phyloP scores from a whole-genome alignment of 2,113 vertebrate genomes.

The Pelecanus crispus region DNA sequence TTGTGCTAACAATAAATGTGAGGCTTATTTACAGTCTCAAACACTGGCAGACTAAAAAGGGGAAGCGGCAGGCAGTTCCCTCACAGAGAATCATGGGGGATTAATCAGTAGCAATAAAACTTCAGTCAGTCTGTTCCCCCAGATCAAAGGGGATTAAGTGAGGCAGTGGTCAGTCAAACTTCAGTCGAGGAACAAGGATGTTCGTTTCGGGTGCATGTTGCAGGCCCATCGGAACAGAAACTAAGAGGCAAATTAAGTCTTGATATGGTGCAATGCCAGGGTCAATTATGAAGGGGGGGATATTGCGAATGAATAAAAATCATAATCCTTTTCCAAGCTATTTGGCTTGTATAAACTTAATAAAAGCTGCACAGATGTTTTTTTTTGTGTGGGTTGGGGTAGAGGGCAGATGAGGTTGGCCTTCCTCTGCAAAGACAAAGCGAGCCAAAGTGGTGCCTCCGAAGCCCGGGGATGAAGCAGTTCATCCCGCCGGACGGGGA shows the following conservation, averaged over 20 bases:
- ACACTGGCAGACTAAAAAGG: background rate
- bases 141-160: background rate
- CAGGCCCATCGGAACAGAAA: background rate
- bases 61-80: background rate
- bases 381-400: background rate
- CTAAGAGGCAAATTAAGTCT: background rate
- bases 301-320: background rate
- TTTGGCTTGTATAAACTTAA: background rate
- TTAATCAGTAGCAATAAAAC: background rate
- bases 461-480: background rate
- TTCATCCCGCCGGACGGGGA: background rate
- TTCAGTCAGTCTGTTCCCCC: background rate
- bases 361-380: background rate
- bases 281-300: background rate
- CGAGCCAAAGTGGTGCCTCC: background rate
- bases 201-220: background rate
- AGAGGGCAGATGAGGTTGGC: slow-evolving; percentile 25
- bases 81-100: background rate
- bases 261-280: background rate
- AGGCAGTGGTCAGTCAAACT: background rate
- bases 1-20: background rate
- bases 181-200: background rate
- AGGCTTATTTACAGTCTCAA: background rate
- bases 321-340: background rate
- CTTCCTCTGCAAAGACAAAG: background rate